These are phyloP conservation scores for Eupleurogrammus muticus DNA, from an alignment of 2,797 vertebrate species.

Conservation along the genomic window DNA sequence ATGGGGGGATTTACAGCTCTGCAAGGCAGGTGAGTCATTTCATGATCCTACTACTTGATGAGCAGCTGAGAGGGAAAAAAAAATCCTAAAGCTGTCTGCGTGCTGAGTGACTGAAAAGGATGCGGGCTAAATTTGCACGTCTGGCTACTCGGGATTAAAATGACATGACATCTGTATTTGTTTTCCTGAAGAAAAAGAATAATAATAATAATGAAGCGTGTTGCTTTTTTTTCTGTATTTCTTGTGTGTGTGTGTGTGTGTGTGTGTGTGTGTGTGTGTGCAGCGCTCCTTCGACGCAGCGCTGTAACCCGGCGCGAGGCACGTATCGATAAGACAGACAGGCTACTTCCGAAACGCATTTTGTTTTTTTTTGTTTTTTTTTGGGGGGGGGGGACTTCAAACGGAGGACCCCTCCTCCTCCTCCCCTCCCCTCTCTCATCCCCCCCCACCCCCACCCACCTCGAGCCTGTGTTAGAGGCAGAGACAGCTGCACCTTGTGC, in stretches of 20 bases:
- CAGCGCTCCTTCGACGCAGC: conserved; percentile 28
- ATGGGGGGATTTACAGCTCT: conserved; percentile 80
- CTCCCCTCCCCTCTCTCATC: too few relatives aligned
- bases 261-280: background rate
- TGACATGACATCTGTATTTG: conserved; percentile 21
- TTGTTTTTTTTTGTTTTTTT: conserved; percentile 32
- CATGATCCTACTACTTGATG: conserved; percentile 47
- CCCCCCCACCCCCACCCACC: background rate
- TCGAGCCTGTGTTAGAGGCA: conserved; percentile 22
- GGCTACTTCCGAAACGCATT: conserved; percentile 43
- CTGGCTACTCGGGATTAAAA: conserved; percentile 40
- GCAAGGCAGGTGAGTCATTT: conserved; percentile 85
- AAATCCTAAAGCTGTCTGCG: conserved; percentile 33
- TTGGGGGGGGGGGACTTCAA: conserved; percentile 60
- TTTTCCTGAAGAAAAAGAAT: background rate
- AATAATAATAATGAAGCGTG: background rate
- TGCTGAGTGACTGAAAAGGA: conserved; percentile 40
- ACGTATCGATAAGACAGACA: conserved; percentile 16
- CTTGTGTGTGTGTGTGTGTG: background rate
- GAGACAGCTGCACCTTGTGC: conserved; percentile 2
- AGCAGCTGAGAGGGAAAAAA: conserved; percentile 9
- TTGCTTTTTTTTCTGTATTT: too few relatives aligned
- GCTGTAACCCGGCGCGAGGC: conserved; percentile 22
- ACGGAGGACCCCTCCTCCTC: conserved; percentile 6
- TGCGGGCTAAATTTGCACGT: conserved; percentile 26